Evolutionary conservation across 2,113 vertebrate species (phyloP).

Genomic region (Elgaria multicarinata): DNA sequence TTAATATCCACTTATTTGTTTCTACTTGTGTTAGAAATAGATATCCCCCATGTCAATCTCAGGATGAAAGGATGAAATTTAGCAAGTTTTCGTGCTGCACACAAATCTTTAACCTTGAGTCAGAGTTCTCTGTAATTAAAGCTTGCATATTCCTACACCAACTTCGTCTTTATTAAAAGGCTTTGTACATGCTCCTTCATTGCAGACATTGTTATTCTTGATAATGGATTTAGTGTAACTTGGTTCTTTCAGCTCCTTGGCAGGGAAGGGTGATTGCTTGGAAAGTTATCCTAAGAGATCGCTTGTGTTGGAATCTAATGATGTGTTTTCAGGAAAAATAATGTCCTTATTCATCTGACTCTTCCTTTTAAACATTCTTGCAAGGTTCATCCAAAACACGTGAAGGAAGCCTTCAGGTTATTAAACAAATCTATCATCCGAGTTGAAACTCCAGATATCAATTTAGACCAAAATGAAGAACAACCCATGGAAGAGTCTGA

Average conservation of each 20-base stretch:
- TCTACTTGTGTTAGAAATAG: background rate
- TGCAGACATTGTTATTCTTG: background rate
- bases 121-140: background rate
- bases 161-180: background rate
- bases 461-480: constrained; percentile 94
- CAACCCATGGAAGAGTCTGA: constrained; percentile 77
- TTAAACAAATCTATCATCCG: constrained; percentile 98
- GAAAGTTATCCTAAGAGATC: background rate
- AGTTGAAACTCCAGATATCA: constrained; percentile 97
- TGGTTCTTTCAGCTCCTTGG: background rate
- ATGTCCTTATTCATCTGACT: background rate
- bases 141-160: background rate
- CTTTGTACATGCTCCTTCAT: background rate
- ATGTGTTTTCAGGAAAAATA: background rate
- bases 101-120: background rate
- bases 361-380: constrained; percentile 24
- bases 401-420: constrained; percentile 97
- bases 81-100: background rate
- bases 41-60: background rate
- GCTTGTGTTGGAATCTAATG: background rate
- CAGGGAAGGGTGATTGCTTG: background rate
- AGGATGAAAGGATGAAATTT: background rate
- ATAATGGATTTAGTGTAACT: background rate
- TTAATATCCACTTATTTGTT: background rate
- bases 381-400: constrained; percentile 98